A percentile compares a stretch with the other conserved stretches of the same genome.
These are phyloP conservation scores for Saguinus midas DNA, from an alignment of 2,113 vertebrate genomes.

Conservation along the genomic window DNA sequence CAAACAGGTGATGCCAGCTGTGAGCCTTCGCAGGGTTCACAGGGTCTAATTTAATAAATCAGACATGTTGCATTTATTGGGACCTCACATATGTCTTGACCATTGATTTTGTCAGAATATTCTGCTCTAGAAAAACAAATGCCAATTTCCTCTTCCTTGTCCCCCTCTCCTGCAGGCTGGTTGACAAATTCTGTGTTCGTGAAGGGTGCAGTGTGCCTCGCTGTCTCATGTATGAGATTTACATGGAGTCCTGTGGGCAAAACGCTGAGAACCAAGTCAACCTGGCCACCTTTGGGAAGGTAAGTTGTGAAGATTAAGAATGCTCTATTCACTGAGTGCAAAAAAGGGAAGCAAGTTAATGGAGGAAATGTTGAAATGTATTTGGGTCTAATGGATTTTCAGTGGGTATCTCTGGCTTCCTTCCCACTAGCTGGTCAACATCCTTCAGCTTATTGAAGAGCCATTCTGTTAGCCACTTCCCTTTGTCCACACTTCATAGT, in stretches of 20 bases:
- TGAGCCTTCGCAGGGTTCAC: background rate
- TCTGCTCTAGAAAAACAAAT: background rate
- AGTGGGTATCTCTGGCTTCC: background rate
- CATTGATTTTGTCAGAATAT: background rate
- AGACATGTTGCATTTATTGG: background rate
- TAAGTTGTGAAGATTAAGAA: slow-evolving; percentile 30
- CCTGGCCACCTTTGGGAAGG: slow-evolving; percentile 82
- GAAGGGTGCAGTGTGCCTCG: slow-evolving; percentile 78
- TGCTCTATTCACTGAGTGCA: fast-evolving
- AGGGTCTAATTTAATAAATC: no score
- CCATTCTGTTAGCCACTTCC: background rate
- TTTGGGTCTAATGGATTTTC: background rate
- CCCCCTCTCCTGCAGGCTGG: slow-evolving; percentile 71
- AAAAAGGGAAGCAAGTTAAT: background rate
- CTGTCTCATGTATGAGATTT: slow-evolving; percentile 81
- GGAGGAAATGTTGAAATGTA: background rate
- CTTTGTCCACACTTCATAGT: background rate
- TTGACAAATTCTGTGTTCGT: slow-evolving; percentile 82
- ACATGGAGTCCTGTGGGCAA: slow-evolving; percentile 77
- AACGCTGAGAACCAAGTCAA: slow-evolving; percentile 74
- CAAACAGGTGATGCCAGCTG: background rate
- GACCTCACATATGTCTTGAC: background rate
- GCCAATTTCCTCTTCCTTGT: background rate
- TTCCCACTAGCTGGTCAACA: background rate
- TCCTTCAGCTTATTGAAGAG: background rate